Evolutionary conservation across 2,888 invertebrate genomes (phyloP).

Genomic region (Leptinotarsa tumamoca): DNA sequence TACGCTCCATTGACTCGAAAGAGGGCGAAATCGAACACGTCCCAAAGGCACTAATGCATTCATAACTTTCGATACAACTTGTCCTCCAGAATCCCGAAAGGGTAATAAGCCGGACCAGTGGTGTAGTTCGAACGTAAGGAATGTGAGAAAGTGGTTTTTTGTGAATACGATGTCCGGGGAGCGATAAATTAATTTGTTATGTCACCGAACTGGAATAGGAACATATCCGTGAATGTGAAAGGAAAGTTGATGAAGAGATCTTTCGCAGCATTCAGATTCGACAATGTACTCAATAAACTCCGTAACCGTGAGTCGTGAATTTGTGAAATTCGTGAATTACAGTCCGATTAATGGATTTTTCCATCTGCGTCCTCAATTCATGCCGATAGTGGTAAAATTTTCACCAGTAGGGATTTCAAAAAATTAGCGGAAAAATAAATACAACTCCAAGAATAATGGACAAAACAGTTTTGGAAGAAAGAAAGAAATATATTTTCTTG

Average conservation of each 20-base stretch:
- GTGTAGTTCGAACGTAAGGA: background rate
- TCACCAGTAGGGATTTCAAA: background rate
- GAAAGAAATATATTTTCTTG: too few species aligned
- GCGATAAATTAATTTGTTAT: slow-evolving; percentile 13
- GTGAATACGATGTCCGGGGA: slow-evolving; percentile 14
- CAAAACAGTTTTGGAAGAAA: too few species aligned
- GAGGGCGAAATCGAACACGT: slow-evolving; percentile 57
- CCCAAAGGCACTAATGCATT: slow-evolving; percentile 58
- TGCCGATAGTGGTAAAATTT: background rate
- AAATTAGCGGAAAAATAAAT: slow-evolving; percentile 1
- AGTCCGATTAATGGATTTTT: too few species aligned
- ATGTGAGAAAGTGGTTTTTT: slow-evolving; percentile 5
- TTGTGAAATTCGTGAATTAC: too few species aligned
- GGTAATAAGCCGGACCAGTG: slow-evolving; percentile 18
- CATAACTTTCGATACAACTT: slow-evolving; percentile 59
- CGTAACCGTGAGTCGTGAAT: too few species aligned
- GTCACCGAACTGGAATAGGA: background rate
- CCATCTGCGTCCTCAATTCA: too few species aligned
- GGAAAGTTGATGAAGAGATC: background rate
- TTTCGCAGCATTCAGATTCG: background rate
- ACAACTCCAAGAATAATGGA: too few species aligned
- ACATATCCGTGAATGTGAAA: background rate
- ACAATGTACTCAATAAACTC: too few species aligned
- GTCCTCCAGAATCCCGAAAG: slow-evolving; percentile 51
- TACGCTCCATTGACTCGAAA: slow-evolving; percentile 52